These are phyloP conservation scores for Cardiocondyla obscurior DNA, from an alignment of 1,140 invertebrate genomes.

Conservation along the genomic window DNA sequence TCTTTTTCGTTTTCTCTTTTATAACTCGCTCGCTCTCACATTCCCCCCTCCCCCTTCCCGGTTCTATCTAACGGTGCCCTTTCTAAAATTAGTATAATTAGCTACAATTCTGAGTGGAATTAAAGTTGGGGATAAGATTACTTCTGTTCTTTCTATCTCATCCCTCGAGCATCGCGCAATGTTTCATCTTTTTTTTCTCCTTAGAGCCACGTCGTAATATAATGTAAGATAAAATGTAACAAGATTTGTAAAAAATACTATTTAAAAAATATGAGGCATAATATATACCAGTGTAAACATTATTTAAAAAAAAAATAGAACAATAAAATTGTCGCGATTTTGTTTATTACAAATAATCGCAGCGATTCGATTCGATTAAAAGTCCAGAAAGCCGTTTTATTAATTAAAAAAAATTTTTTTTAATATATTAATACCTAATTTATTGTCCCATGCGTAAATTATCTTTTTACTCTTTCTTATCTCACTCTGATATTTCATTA, in stretches of 20 bases:
- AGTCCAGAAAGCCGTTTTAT: neutral
- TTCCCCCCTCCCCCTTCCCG: neutral
- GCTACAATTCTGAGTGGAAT: conserved; percentile 67
- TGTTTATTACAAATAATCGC: no score
- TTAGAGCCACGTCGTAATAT: neutral
- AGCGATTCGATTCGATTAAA: no score
- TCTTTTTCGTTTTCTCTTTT: neutral
- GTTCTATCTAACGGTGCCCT: conserved; percentile 24
- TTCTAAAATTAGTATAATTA: conserved; percentile 73
- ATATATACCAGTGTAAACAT: neutral
- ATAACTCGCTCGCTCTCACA: neutral
- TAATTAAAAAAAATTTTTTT: no score
- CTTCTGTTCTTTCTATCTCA: conserved; percentile 53
- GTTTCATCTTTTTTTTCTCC: neutral
- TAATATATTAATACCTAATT: no score
- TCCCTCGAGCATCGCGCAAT: conserved; percentile 16
- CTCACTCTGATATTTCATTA: conserved; percentile 17
- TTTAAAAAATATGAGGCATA: neutral
- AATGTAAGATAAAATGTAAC: conserved; percentile 16
- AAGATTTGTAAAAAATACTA: neutral
- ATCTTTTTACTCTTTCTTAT: neutral
- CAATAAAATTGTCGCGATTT: neutral
- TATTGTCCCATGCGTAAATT: neutral
- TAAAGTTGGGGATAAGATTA: conserved; percentile 72
- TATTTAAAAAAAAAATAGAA: no score